Conservation (phyloP, 2,888 invertebrate species). For the Dorcus hopei region DNA sequence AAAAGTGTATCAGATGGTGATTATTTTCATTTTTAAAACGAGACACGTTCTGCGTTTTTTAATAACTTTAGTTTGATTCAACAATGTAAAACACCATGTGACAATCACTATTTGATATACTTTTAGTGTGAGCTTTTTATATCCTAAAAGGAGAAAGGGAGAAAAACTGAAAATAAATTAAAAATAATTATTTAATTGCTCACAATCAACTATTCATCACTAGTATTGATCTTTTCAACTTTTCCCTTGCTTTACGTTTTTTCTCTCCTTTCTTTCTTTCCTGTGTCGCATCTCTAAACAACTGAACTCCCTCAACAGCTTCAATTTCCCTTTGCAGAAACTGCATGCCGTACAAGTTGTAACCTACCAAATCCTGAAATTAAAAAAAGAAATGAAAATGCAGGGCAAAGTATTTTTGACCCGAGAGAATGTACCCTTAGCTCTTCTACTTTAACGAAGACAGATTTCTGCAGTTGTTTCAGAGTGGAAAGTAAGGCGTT, state of each 20-base stretch:
- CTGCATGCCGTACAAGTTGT: constrained; percentile 78
- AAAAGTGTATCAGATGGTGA: too few species aligned
- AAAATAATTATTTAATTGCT: too few species aligned
- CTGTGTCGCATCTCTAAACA: constrained; percentile 74
- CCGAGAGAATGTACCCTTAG: constrained; percentile 55
- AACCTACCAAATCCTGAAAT: constrained; percentile 76
- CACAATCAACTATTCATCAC: constrained; percentile 30
- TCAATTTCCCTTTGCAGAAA: constrained; percentile 75
- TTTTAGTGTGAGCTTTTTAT: too few species aligned
- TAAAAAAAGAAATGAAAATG: constrained; percentile 3
- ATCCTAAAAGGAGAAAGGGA: too few species aligned
- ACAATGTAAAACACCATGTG: too few species aligned
- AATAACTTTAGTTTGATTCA: too few species aligned
- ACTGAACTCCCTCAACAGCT: constrained; percentile 67
- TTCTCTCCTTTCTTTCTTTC: constrained; percentile 63
- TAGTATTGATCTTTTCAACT: constrained; percentile 61
- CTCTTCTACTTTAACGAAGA: constrained; percentile 56
- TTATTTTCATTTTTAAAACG: too few species aligned
- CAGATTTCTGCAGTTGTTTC: constrained; percentile 59
- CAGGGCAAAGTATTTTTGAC: not conserved
- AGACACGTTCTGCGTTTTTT: too few species aligned
- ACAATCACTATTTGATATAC: too few species aligned
- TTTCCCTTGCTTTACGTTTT: constrained; percentile 59
- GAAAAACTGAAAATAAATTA: too few species aligned
- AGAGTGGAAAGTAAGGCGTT: constrained; percentile 64